phyloP scores from a whole-genome alignment of 1,140 invertebrate genomes.

The Drosophila obscura region DNA sequence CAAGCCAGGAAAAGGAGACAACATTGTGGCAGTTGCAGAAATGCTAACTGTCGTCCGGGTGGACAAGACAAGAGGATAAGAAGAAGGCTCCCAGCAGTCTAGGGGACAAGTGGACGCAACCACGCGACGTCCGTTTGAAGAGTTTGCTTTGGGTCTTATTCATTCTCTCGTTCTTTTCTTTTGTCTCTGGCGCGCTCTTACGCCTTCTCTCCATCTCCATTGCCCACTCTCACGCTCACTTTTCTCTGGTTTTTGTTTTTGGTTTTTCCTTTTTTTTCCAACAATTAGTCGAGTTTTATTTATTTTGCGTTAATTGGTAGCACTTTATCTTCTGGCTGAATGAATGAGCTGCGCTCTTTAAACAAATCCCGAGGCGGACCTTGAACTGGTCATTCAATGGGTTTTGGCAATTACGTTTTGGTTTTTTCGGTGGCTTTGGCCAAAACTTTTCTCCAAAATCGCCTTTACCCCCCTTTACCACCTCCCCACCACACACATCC shows the following conservation, averaged over 20 bases:
- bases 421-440: conserved; percentile 16
- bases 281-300: conserved; percentile 84
- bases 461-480: not conserved
- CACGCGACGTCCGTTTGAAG: conserved; percentile 49
- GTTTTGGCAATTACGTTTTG: conserved; percentile 71
- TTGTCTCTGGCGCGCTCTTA: conserved; percentile 44
- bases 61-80: not conserved
- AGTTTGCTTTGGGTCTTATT: conserved; percentile 50
- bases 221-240: conserved; percentile 13
- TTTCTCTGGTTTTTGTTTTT: conserved; percentile 40
- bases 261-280: conserved; percentile 59
- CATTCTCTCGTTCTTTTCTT: conserved; percentile 31
- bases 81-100: conserved; percentile 6
- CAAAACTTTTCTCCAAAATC: conserved; percentile 25
- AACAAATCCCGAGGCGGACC: conserved; percentile 71
- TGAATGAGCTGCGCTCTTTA: conserved; percentile 81
- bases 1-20: conserved; percentile 68
- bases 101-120: conserved; percentile 56
- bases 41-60: conserved; percentile 69
- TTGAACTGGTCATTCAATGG: conserved; percentile 60
- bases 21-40: conserved; percentile 81
- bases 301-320: conserved; percentile 83
- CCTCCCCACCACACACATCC: too few species aligned
- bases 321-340: conserved; percentile 80
- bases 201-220: too few species aligned